Conservation (phyloP, 2,888 invertebrate genomes). For the Amaurobius ferox region DNA sequence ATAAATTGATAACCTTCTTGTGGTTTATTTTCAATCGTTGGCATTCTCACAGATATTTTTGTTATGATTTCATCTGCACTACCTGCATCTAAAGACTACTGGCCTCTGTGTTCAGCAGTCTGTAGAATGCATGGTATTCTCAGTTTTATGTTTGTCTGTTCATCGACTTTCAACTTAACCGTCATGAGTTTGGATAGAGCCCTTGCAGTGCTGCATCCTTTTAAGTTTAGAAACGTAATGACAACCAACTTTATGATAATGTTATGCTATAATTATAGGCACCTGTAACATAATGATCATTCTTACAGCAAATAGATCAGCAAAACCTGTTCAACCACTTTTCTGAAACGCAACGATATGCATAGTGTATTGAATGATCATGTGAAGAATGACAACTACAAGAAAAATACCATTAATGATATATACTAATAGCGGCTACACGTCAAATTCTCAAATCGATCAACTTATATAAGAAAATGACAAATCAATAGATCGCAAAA, state of each 20-base stretch:
- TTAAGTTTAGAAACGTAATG: conserved; percentile 75
- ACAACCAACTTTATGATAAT: conserved; percentile 10
- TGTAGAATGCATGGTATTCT: conserved; percentile 76
- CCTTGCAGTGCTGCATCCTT: conserved; percentile 76
- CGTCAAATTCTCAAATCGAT: too few relatives aligned
- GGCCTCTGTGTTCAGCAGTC: conserved; percentile 45
- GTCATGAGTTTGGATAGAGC: conserved; percentile 77
- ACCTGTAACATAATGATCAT: conserved; percentile 36
- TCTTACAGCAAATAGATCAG: conserved; percentile 22
- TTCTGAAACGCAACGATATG: neutral
- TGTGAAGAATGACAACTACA: neutral
- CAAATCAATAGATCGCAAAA: too few relatives aligned
- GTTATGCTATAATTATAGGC: neutral
- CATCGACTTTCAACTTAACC: conserved; percentile 77
- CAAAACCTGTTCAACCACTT: neutral
- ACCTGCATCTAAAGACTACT: conserved; percentile 32
- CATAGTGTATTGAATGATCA: neutral
- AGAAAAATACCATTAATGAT: conserved; percentile 53
- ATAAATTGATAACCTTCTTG: conserved; percentile 32
- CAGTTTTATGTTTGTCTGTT: conserved; percentile 77
- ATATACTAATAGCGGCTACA: conserved; percentile 76
- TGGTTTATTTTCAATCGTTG: conserved; percentile 29
- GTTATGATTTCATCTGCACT: conserved; percentile 49
- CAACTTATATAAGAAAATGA: too few relatives aligned
- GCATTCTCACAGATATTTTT: conserved; percentile 33